These are phyloP conservation scores for Subanguina moxae DNA, from an alignment of 1,140 invertebrate genomes.

Conservation along the genomic window DNA sequence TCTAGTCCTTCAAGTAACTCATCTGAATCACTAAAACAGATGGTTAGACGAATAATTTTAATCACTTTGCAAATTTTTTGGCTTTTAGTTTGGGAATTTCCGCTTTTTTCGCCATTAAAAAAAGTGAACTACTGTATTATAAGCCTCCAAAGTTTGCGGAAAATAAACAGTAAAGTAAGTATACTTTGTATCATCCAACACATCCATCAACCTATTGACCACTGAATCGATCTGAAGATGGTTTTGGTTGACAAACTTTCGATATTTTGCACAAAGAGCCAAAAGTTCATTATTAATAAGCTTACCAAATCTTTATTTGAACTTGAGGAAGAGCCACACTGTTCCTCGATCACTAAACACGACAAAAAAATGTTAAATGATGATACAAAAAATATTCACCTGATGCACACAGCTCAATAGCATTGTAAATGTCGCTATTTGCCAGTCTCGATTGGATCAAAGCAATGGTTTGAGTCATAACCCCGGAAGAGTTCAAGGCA, in stretches of 20 bases:
- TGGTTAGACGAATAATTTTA: background rate
- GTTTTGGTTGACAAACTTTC: too few relatives aligned
- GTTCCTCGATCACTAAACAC: background rate
- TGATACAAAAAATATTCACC: background rate
- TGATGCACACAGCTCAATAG: background rate
- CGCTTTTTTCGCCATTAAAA: too few relatives aligned
- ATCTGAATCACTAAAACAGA: background rate
- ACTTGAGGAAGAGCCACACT: background rate
- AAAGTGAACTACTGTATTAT: too few relatives aligned
- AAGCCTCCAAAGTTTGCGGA: too few relatives aligned
- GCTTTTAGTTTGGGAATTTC: too few relatives aligned
- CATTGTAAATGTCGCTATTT: background rate
- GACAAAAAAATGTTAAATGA: background rate
- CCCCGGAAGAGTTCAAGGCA: background rate
- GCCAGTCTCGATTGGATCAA: background rate
- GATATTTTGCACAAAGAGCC: too few relatives aligned
- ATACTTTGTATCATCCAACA: too few relatives aligned
- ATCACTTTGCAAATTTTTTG: too few relatives aligned
- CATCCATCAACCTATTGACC: too few relatives aligned
- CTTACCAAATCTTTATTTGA: background rate
- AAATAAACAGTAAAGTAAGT: too few relatives aligned
- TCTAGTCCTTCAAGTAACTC: constrained; percentile 10
- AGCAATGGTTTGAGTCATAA: background rate
- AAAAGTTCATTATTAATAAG: too few relatives aligned
- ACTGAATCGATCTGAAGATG: too few relatives aligned